Base-by-base conservation (phyloP, 2,888 invertebrate genomes). In the Ophioninae sp. region DNA sequence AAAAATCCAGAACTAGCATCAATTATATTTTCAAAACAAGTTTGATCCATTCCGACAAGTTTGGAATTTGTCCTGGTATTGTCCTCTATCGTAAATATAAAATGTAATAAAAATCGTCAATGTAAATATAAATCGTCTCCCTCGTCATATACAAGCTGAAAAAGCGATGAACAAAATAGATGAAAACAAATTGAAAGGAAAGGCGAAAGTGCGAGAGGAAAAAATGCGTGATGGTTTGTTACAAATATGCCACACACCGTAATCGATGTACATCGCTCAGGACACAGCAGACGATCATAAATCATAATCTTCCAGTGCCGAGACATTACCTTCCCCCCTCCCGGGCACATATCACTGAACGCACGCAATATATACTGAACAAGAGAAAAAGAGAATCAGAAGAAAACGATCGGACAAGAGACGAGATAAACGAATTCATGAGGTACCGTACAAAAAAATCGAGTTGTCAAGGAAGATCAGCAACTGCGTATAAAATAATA, bases 201-300 rank as follows among this genome's bases (percentile, higher is more conserved):
- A 23, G 9, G 61, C 20, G 10, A 44, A 1, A 51, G 51, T 6
- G 37, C 13, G 20, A 61, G 20, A 61, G 17, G 56, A 23, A 10
- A 8, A 37, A 61, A 59, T 39, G 64, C 22, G 23, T 13, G 44
- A 51, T 23, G 67, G 72, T 51, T 69, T 73, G 73, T 73, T 72
- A 63, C 78, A 58, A 74, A 68, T 65, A 58, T 68, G 80, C 78
- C 78, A 81, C 82, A 83, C 76, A 80, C 81, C 39, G 82, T 59
- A 86, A 85, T 86, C 84, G 85, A 85, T 84, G 85, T 85, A 84
- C 85, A 84, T 85, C 84, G 83, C 83, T 85, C 67, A 74, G 73
- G 82, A 76, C 67, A 77, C 68, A 78, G 82, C 78, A 71, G 77
- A 73, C 68, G 78, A 74, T 74, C 80, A 83, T 86, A 86, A 85